Percentiles rank a stretch among this genome's conserved stretches.
phyloP scores from a whole-genome alignment of 1,140 invertebrate species.

The Drosophila teissieri region DNA sequence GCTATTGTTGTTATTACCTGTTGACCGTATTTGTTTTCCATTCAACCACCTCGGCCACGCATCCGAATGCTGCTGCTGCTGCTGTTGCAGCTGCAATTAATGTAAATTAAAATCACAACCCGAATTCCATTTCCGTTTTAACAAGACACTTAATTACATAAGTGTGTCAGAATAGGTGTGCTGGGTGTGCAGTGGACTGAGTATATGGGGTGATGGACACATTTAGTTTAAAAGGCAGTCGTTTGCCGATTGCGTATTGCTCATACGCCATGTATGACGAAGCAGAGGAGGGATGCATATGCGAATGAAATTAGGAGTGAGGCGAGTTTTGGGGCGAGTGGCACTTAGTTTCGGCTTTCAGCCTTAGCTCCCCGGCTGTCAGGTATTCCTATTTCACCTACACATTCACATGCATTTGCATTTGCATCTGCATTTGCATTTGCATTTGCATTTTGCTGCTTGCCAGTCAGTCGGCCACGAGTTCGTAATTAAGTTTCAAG shows the following conservation, averaged over 20 bases:
- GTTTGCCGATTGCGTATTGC: constrained; percentile 58
- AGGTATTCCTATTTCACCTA: constrained; percentile 45
- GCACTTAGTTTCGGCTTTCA: constrained; percentile 43
- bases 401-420: constrained; percentile 13
- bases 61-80: background rate
- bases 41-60: background rate
- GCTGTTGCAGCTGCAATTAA: constrained; percentile 65
- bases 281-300: background rate
- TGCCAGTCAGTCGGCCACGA: constrained; percentile 25
- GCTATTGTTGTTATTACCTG: constrained; percentile 6
- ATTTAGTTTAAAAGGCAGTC: constrained; percentile 53
- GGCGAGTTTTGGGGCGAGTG: background rate
- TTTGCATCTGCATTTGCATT: constrained; percentile 25
- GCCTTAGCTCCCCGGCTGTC: constrained; percentile 36
- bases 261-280: constrained; percentile 58
- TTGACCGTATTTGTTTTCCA: constrained; percentile 18
- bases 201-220: constrained; percentile 41
- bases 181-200: background rate
- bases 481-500: constrained; percentile 78
- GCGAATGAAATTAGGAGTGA: background rate
- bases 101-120: constrained; percentile 79
- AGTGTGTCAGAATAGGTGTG: constrained; percentile 42
- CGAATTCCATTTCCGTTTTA: constrained; percentile 78
- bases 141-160: constrained; percentile 76
- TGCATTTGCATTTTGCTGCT: constrained; percentile 68